Evolutionary conservation across 2,113 vertebrate genomes (phyloP).

Genomic region (Nibea coibor): DNA sequence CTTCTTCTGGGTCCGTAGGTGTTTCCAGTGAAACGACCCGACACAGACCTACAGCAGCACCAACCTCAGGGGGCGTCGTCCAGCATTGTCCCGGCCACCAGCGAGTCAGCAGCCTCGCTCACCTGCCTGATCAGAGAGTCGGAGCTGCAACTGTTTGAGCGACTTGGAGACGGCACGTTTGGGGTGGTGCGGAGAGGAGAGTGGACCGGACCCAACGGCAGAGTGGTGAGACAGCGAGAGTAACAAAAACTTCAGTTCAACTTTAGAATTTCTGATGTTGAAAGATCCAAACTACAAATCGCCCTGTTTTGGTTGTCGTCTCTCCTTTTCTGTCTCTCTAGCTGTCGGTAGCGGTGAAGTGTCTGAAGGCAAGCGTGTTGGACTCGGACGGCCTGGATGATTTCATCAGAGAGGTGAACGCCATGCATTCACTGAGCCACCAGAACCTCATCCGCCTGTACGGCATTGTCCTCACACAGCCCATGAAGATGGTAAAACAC

Average conservation of each 20-base stretch:
- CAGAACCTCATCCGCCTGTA: conserved; percentile 96
- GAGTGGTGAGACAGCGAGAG: conserved; percentile 86
- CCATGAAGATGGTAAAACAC: conserved; percentile 96
- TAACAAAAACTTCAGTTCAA: too few species aligned
- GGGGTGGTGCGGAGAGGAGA: conserved; percentile 96
- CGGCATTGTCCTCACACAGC: conserved; percentile 95
- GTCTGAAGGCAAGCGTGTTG: conserved; percentile 93
- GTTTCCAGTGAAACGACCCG: conserved; percentile 94
- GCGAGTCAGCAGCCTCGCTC: conserved; percentile 84
- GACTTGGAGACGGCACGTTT: conserved; percentile 95
- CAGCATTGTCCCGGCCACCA: conserved; percentile 39
- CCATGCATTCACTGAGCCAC: conserved; percentile 97
- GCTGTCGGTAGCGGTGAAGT: conserved; percentile 97
- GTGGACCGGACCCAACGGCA: conserved; percentile 90
- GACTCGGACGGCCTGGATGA: conserved; percentile 94
- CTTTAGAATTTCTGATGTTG: too few species aligned
- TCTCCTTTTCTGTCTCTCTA: conserved; percentile 53
- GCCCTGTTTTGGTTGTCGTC: neutral
- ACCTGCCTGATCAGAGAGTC: conserved; percentile 96
- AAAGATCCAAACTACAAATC: too few species aligned
- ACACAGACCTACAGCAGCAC: conserved; percentile 86
- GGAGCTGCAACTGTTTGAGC: conserved; percentile 93
- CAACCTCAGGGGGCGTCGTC: conserved; percentile 85
- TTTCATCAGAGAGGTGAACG: conserved; percentile 97
- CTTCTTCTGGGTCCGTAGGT: conserved; percentile 82